These are phyloP conservation scores for Orestias chungarensis DNA, from an alignment of 2,797 vertebrate genomes.

Conservation along the genomic window DNA sequence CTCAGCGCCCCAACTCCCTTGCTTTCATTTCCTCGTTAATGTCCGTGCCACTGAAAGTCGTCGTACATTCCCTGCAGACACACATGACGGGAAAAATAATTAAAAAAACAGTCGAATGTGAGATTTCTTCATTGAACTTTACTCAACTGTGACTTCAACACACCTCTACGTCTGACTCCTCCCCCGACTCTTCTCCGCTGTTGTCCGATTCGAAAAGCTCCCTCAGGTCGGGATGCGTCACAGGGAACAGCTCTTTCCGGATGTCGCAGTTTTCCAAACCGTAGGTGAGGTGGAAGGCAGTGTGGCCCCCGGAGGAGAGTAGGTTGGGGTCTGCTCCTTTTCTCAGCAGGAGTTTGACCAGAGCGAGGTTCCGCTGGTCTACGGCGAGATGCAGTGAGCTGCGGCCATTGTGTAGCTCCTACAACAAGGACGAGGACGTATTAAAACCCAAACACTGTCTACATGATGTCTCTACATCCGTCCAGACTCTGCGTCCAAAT, in stretches of 20 bases:
- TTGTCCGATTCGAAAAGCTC: slow-evolving; percentile 90
- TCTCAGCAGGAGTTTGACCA: slow-evolving; percentile 88
- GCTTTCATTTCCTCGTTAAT: slow-evolving; percentile 55
- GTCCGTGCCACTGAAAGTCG: slow-evolving; percentile 80
- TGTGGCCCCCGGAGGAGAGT: slow-evolving; percentile 92
- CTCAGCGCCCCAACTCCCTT: slow-evolving; percentile 46
- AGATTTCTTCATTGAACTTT: background rate
- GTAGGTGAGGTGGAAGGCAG: slow-evolving; percentile 92
- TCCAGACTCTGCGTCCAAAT: background rate
- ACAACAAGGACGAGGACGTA: background rate
- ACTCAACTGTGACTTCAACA: background rate
- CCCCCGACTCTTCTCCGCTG: slow-evolving; percentile 79
- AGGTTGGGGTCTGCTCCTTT: slow-evolving; percentile 91
- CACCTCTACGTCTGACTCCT: slow-evolving; percentile 72
- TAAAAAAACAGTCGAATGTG: background rate
- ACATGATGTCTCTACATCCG: too few relatives aligned
- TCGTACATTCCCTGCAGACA: slow-evolving; percentile 75
- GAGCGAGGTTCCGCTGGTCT: slow-evolving; percentile 89
- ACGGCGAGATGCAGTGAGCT: slow-evolving; percentile 93
- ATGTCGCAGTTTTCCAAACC: slow-evolving; percentile 87
- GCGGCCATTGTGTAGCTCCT: slow-evolving; percentile 95
- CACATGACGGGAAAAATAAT: slow-evolving; percentile 13
- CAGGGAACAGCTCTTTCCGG: slow-evolving; percentile 83
- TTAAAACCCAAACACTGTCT: background rate
- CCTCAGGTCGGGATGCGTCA: slow-evolving; percentile 84